A percentile compares a stretch with the other conserved stretches of the same genome.
These are phyloP conservation scores for Monopterus albus DNA, from an alignment of 2,113 vertebrate species.

Conservation along the genomic window DNA sequence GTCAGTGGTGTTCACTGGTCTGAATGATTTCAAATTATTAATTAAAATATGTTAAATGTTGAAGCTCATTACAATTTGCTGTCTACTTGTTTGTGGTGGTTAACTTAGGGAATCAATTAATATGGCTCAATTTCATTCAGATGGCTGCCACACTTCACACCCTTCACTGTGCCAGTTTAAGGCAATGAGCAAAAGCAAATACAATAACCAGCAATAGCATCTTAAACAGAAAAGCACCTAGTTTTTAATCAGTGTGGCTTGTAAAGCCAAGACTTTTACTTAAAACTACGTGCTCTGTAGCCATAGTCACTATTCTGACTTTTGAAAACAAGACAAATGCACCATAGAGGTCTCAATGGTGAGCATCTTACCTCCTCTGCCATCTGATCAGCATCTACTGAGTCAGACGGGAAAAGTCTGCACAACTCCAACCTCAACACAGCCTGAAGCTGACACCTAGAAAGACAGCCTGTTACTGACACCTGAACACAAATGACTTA, in stretches of 20 bases:
- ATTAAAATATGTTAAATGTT: not conserved
- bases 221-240: not conserved
- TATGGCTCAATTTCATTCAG: too few species aligned
- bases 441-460: constrained; percentile 91
- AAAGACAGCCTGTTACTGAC: constrained; percentile 10
- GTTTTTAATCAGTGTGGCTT: not conserved
- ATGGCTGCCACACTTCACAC: too few species aligned
- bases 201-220: too few species aligned
- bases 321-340: not conserved
- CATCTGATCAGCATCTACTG: constrained; percentile 81
- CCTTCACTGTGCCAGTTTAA: too few species aligned
- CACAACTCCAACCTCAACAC: constrained; percentile 90
- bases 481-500: not conserved
- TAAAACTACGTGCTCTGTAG: not conserved
- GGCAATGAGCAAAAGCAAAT: too few species aligned
- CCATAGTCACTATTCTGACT: not conserved
- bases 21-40: not conserved
- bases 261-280: too few species aligned
- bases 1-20: not conserved
- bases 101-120: not conserved
- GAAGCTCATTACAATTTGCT: not conserved
- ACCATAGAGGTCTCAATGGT: too few species aligned
- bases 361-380: constrained; percentile 88
- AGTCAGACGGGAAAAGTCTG: constrained; percentile 77
- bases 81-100: not conserved